phyloP scores from a whole-genome alignment of 2,888 invertebrate genomes.

The Protula sp. region DNA sequence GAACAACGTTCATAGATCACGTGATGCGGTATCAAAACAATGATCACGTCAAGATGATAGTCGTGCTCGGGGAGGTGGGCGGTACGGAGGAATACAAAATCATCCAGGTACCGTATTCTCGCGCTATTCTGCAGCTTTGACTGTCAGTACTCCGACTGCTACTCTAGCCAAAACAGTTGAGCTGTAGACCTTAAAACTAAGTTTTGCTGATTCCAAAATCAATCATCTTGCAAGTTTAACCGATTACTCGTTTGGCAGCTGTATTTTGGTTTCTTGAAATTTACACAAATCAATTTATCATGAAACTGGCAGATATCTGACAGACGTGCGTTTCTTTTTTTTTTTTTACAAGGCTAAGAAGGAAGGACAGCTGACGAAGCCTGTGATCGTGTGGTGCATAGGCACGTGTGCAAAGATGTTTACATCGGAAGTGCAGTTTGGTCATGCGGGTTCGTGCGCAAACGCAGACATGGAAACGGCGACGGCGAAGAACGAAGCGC shows the following conservation, averaged over 20 bases:
- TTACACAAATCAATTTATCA: too few relatives aligned
- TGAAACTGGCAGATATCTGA: too few relatives aligned
- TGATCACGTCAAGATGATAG: constrained; percentile 79
- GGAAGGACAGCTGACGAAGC: constrained; percentile 74
- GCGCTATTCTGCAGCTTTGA: too few relatives aligned
- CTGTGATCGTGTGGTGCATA: constrained; percentile 97
- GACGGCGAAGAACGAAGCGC: constrained; percentile 79
- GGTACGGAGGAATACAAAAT: constrained; percentile 97
- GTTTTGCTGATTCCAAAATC: too few relatives aligned
- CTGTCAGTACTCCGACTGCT: too few relatives aligned
- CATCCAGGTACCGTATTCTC: too few relatives aligned
- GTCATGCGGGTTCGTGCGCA: constrained; percentile 97
- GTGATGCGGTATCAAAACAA: constrained; percentile 72
- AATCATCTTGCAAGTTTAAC: too few relatives aligned
- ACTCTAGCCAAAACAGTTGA: too few relatives aligned
- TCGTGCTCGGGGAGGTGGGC: constrained; percentile 91
- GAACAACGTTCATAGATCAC: constrained; percentile 97
- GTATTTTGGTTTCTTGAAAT: constrained; percentile 75
- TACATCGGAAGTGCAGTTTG: constrained; percentile 80
- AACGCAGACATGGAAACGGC: constrained; percentile 92
- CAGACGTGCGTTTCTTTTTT: too few relatives aligned
- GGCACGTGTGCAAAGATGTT: constrained; percentile 67
- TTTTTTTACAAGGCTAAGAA: background rate
- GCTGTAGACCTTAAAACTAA: too few relatives aligned
- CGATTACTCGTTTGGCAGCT: too few relatives aligned